Percentiles rank a stretch among this genome's conserved stretches.
Conservation (phyloP, 2,797 vertebrate genomes). For the Myotis daubentonii region DNA sequence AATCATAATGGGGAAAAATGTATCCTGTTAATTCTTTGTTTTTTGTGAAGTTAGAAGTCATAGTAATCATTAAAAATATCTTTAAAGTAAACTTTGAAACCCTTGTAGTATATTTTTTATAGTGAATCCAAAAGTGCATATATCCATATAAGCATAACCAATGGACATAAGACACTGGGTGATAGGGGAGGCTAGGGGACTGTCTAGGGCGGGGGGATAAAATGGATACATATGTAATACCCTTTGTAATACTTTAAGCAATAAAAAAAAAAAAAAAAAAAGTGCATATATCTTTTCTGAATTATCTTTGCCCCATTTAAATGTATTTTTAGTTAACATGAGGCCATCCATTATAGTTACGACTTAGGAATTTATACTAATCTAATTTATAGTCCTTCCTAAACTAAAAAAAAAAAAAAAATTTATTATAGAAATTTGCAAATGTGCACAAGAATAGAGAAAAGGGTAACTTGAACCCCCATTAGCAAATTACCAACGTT, state of each 20-base stretch:
- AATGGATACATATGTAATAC: no score
- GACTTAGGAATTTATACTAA: constrained; percentile 33
- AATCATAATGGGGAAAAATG: not conserved
- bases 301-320: not conserved
- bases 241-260: no score
- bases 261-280: no score
- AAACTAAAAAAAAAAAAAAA: not conserved
- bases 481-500: not conserved
- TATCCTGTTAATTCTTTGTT: constrained; percentile 38
- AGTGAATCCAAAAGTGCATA: not conserved
- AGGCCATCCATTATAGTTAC: not conserved
- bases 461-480: not conserved
- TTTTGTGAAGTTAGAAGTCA: constrained; percentile 11
- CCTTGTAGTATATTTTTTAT: not conserved
- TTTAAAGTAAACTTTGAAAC: not conserved
- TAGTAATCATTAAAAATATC: constrained; percentile 12
- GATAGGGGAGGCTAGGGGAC: no score
- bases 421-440: not conserved
- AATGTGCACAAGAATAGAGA: not conserved
- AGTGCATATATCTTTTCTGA: not conserved
- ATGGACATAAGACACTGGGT: no score
- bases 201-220: no score
- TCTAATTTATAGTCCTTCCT: not conserved
- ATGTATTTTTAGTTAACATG: not conserved
- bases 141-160: no score